Percentiles rank a stretch among this genome's conserved stretches.
Conservation (phyloP, 1,140 invertebrate genomes). For the Dryas iulia region DNA sequence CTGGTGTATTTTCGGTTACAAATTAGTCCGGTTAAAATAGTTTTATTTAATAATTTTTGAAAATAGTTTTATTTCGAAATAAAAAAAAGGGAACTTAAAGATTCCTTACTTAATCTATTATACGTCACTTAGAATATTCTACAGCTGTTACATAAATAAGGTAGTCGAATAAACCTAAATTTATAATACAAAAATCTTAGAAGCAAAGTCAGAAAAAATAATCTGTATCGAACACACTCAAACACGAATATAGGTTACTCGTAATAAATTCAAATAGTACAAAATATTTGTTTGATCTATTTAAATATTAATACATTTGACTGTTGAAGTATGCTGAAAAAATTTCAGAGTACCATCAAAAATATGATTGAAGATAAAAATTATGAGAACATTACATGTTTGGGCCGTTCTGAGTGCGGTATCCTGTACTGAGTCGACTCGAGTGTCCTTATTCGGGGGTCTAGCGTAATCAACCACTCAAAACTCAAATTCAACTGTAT, state of each 20-base stretch:
- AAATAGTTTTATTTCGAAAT: no score
- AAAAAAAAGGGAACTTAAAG: no score
- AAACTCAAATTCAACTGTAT: not conserved
- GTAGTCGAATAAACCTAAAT: no score
- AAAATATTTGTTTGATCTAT: not conserved
- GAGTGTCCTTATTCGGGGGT: not conserved
- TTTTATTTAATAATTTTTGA: no score
- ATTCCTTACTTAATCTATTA: no score
- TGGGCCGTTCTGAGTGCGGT: not conserved
- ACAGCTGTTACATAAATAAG: no score
- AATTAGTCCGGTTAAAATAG: no score
- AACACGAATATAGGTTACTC: not conserved
- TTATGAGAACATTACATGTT: not conserved
- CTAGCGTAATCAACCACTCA: not conserved
- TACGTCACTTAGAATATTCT: no score
- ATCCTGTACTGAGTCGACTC: not conserved
- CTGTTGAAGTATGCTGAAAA: not conserved
- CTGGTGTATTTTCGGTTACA: no score
- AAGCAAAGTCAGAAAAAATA: no score
- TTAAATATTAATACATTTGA: not conserved
- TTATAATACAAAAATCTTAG: no score
- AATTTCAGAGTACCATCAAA: not conserved
- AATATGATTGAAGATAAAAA: slow-evolving; percentile 1
- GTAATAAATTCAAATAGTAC: not conserved
- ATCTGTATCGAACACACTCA: no score